These are phyloP conservation scores for Saguinus midas DNA, from an alignment of 2,113 vertebrate genomes.

Conservation along the genomic window DNA sequence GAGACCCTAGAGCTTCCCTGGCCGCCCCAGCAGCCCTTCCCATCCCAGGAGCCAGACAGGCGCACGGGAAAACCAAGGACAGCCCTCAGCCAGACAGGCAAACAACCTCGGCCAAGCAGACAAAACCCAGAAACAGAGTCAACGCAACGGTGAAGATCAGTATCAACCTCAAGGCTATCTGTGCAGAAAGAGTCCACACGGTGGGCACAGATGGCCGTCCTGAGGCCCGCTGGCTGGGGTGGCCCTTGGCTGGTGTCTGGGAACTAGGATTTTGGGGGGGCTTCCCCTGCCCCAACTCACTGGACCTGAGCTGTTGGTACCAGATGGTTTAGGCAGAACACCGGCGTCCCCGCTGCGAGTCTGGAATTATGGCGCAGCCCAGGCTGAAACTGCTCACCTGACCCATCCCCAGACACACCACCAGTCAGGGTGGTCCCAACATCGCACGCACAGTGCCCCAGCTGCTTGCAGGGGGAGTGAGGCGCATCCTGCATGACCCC, in stretches of 20 bases:
- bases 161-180: background rate
- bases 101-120: background rate
- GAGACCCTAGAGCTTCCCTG: background rate
- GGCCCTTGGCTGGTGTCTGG: background rate
- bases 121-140: background rate
- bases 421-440: background rate
- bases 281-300: background rate
- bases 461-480: no score
- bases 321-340: background rate
- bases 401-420: background rate
- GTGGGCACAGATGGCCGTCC: fast-evolving
- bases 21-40: background rate
- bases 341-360: background rate
- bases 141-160: background rate
- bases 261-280: background rate
- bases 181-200: background rate
- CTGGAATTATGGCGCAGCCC: background rate
- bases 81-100: no score
- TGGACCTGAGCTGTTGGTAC: background rate
- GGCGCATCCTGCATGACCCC: fast-evolving
- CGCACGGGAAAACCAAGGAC: fast-evolving
- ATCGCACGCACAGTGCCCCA: fast-evolving
- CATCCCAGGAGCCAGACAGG: background rate
- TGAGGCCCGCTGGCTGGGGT: background rate
- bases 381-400: background rate